Evolutionary conservation across 2,113 vertebrate genomes (phyloP), one percentile per base, ranked within the genome.

Genomic region (Amphiprion ocellaris): DNA sequence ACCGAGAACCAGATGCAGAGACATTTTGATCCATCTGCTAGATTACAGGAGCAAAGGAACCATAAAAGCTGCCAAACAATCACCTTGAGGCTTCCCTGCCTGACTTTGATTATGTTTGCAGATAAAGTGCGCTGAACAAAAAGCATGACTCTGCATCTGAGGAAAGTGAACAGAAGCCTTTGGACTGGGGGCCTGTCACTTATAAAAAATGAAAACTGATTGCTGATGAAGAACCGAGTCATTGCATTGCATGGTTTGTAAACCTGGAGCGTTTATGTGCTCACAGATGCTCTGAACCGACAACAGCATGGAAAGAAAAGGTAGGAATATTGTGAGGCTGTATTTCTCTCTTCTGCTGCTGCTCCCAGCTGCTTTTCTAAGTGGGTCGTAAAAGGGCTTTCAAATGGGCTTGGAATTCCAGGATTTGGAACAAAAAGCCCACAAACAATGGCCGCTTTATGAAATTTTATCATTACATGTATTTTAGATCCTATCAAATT

Each of bases 261-360:
- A 74, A 74, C 64, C 6, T 28, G 15, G 24, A 26, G 55, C 0
- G 39, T 76, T 74, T 71, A 74, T 71, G 77, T 37, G 9, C 50
- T 24, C n/a, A 30, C 8, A 49, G 6, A 24, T 5, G 26, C 26
- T 41, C 41, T 16, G 28, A 54, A 8, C 46, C 19, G 46, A 59
- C 53, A 47, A 54, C 67, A 44, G 28, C 33, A 58, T 23, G 44
- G 62, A 52, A 56, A 24, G 7, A 11, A 41, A 33, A 62, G 64
- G 41, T 33, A 33, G 33, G 19, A n/a, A 26, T 17, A 66, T 11
- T 5, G 39, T 5, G 23, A 23, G 49, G 66, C 53, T 30, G 52
- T 70, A 50, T 75, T 69, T 74, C 59, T 58, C 52, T 11, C 39
- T 11, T 56, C 52, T 21, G 60, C 44, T 30, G 9, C 4, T 16